A percentile compares a stretch with the other conserved stretches of the same genome.
These are phyloP conservation scores for Hycleus cichorii DNA, from an alignment of 1,140 invertebrate genomes.

Conservation along the genomic window DNA sequence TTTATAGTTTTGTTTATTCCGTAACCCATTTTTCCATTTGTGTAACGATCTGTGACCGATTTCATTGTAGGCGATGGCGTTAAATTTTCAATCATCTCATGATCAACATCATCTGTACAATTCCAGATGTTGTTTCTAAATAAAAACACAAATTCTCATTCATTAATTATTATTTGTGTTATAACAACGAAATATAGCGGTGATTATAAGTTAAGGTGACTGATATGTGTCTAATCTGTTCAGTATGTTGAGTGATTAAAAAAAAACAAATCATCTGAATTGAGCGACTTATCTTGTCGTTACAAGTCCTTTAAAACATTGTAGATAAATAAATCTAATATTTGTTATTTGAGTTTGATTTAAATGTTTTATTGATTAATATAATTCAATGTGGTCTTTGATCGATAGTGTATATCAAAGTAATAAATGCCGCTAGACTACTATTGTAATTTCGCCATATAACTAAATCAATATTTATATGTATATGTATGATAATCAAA, in stretches of 20 bases:
- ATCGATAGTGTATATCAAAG: conserved; percentile 8
- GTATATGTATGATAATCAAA: conserved; percentile 6
- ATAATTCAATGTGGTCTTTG: background rate
- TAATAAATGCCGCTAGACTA: background rate
- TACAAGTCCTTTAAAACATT: background rate
- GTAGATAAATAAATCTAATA: conserved; percentile 9
- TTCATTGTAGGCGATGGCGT: background rate
- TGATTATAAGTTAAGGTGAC: too few species aligned
- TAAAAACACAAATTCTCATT: too few species aligned
- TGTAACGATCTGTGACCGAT: conserved; percentile 12
- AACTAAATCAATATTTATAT: conserved; percentile 12
- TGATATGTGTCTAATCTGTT: too few species aligned
- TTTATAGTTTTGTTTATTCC: conserved; percentile 16
- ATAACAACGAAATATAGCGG: too few species aligned
- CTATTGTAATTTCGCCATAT: conserved; percentile 12
- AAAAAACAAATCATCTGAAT: too few species aligned
- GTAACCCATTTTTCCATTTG: conserved; percentile 16
- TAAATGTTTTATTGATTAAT: conserved; percentile 10
- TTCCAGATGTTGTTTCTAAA: too few species aligned
- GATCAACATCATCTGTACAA: too few species aligned
- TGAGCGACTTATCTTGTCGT: too few species aligned
- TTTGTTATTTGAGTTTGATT: conserved; percentile 11
- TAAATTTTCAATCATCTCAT: too few species aligned
- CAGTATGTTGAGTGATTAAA: too few species aligned
- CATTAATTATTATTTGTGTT: too few species aligned